Evolutionary conservation across 2,888 invertebrate genomes (phyloP).

Genomic region (Hypsopygia costalis): DNA sequence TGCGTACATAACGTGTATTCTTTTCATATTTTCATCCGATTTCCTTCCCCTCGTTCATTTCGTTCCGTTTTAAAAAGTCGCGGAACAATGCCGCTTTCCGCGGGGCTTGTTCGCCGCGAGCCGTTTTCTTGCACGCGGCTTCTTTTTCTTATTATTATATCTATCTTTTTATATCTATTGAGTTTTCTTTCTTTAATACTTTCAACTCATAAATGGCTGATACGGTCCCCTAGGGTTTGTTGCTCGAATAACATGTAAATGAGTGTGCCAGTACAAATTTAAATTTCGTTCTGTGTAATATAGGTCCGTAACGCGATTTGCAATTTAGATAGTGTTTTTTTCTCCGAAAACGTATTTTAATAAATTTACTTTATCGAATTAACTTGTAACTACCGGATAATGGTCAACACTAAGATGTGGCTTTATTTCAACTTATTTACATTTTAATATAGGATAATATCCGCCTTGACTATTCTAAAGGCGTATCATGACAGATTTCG

Average conservation of each 20-base stretch:
- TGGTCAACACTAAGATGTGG: neutral
- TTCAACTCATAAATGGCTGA: conserved; percentile 78
- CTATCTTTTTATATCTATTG: conserved; percentile 71
- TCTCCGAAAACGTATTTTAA: neutral
- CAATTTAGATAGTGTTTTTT: conserved; percentile 14
- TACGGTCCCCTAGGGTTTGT: conserved; percentile 75
- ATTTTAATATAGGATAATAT: neutral
- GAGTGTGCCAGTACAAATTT: conserved; percentile 66
- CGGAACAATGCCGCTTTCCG: conserved; percentile 76
- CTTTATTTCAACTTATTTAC: neutral
- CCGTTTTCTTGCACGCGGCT: conserved; percentile 72
- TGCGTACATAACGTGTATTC: conserved; percentile 75
- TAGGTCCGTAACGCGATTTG: conserved; percentile 31
- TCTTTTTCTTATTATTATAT: conserved; percentile 72
- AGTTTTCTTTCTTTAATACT: conserved; percentile 78
- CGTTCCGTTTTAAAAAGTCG: conserved; percentile 75
- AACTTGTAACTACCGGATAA: conserved; percentile 1
- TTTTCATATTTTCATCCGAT: conserved; percentile 81
- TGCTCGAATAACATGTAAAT: conserved; percentile 79
- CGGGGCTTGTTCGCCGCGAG: conserved; percentile 74
- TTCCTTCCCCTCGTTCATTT: conserved; percentile 78
- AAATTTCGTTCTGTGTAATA: conserved; percentile 54
- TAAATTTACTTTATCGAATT: neutral
- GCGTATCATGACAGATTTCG: conserved; percentile 19
- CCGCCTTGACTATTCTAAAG: neutral